Evolutionary conservation across 1,140 invertebrate genomes (phyloP).

Genomic region (Pseudobourletiella spinata): DNA sequence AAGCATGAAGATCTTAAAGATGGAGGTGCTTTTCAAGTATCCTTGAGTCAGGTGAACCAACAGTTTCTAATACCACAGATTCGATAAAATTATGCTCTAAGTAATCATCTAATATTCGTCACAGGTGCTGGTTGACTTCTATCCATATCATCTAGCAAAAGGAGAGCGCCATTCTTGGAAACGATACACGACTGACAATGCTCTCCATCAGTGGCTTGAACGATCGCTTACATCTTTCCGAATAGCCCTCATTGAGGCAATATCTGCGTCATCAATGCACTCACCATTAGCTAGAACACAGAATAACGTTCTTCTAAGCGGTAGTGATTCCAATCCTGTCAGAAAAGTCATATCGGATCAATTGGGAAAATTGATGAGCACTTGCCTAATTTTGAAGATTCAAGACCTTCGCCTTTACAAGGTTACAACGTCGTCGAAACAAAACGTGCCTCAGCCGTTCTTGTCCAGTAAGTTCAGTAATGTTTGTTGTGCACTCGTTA

Average conservation of each 20-base stretch:
- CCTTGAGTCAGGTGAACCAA: slow-evolving; percentile 49
- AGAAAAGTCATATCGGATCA: slow-evolving; percentile 61
- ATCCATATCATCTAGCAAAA: slow-evolving; percentile 89
- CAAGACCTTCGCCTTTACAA: slow-evolving; percentile 78
- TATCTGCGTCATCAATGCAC: slow-evolving; percentile 22
- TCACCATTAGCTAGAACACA: slow-evolving; percentile 19
- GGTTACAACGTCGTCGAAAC: slow-evolving; percentile 65
- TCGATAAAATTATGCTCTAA: background rate
- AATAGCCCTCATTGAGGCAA: slow-evolving; percentile 38
- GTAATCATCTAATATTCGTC: too few species aligned
- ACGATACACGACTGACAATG: slow-evolving; percentile 48
- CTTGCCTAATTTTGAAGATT: slow-evolving; percentile 78
- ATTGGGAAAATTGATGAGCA: slow-evolving; percentile 79
- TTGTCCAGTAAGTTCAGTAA: slow-evolving; percentile 55
- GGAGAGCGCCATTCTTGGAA: slow-evolving; percentile 81
- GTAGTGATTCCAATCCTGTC: slow-evolving; percentile 45
- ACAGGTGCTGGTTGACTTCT: slow-evolving; percentile 88
- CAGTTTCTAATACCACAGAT: background rate
- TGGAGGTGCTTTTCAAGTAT: slow-evolving; percentile 90
- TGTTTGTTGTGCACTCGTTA: background rate
- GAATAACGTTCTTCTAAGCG: background rate
- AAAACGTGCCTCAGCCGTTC: slow-evolving; percentile 64
- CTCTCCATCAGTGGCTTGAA: slow-evolving; percentile 64
- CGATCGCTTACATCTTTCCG: slow-evolving; percentile 60
- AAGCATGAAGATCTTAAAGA: slow-evolving; percentile 71